A percentile compares a stretch with the other conserved stretches of the same genome.
phyloP scores from a whole-genome alignment of 2,113 vertebrate genomes.

The Hiodon alosoides region DNA sequence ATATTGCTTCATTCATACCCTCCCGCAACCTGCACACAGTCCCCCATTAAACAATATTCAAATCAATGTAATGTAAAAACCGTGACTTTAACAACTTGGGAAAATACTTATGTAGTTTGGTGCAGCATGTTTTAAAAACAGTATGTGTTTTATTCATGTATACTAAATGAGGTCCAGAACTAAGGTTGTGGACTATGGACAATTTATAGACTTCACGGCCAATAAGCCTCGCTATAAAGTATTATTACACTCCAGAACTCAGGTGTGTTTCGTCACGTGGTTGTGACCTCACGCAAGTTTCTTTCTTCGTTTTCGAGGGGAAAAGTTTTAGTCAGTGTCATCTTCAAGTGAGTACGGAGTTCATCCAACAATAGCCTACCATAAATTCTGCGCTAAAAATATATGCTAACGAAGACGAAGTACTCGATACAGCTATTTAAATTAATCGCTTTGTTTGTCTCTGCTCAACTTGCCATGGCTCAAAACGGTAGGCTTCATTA shows the following conservation, averaged over 20 bases:
- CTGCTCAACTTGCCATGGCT: neutral
- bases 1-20: no score
- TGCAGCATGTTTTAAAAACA: no score
- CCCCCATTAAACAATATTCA: no score
- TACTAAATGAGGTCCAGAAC: no score
- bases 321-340: neutral
- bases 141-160: neutral
- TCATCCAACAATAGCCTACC: no score
- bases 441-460: neutral
- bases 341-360: no score
- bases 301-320: neutral
- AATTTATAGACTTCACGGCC: no score
- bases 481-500: neutral
- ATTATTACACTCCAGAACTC: neutral
- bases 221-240: neutral
- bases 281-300: conserved; percentile 4
- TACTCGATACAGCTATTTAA: neutral
- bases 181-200: neutral
- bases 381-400: neutral
- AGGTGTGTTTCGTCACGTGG: neutral
- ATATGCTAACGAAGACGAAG: neutral
- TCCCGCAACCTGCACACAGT: no score
- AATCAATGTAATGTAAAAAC: no score
- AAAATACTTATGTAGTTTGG: no score
- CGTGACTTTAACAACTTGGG: no score